Percentiles rank a stretch among this genome's conserved stretches.
Evolutionary conservation across 2,113 vertebrate species (phyloP).

Genomic region (Conger conger): DNA sequence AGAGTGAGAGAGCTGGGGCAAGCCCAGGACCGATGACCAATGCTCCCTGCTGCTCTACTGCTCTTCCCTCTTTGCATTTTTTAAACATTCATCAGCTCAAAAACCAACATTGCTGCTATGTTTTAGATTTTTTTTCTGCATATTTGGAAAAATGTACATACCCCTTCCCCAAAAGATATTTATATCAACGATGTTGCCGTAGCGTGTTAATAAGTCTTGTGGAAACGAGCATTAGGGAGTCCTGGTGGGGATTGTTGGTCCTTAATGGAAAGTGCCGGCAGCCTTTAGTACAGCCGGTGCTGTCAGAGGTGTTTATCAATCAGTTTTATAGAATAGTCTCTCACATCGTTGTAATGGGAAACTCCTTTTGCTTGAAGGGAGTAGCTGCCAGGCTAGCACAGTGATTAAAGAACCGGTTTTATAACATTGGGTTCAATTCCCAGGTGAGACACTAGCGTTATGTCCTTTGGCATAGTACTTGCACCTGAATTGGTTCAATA

Average conservation of each 20-base stretch:
- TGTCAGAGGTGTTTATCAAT: slow-evolving; percentile 62
- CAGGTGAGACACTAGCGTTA: too few relatives aligned
- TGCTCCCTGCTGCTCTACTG: slow-evolving; percentile 35
- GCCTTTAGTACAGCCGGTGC: slow-evolving; percentile 51
- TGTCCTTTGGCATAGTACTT: too few relatives aligned
- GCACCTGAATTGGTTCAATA: too few relatives aligned
- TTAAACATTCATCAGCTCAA: slow-evolving; percentile 48
- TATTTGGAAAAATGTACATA: slow-evolving; percentile 62
- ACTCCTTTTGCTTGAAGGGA: slow-evolving; percentile 47
- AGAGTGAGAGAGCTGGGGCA: neutral
- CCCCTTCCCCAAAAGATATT: slow-evolving; percentile 56
- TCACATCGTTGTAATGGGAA: slow-evolving; percentile 39
- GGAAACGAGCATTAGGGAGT: slow-evolving; percentile 60
- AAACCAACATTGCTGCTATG: slow-evolving; percentile 8
- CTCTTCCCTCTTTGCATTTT: neutral
- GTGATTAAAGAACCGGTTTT: too few relatives aligned
- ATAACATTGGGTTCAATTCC: too few relatives aligned
- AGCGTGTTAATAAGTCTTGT: slow-evolving; percentile 62
- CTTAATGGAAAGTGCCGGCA: slow-evolving; percentile 38
- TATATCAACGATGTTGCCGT: slow-evolving; percentile 47
- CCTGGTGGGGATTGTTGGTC: slow-evolving; percentile 39
- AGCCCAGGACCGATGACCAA: neutral
- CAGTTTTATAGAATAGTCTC: slow-evolving; percentile 58
- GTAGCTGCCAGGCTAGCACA: slow-evolving; percentile 45
- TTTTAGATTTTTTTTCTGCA: slow-evolving; percentile 46